These are phyloP conservation scores for Venusia cambrica DNA, from an alignment of 2,888 invertebrate genomes.

Conservation along the genomic window DNA sequence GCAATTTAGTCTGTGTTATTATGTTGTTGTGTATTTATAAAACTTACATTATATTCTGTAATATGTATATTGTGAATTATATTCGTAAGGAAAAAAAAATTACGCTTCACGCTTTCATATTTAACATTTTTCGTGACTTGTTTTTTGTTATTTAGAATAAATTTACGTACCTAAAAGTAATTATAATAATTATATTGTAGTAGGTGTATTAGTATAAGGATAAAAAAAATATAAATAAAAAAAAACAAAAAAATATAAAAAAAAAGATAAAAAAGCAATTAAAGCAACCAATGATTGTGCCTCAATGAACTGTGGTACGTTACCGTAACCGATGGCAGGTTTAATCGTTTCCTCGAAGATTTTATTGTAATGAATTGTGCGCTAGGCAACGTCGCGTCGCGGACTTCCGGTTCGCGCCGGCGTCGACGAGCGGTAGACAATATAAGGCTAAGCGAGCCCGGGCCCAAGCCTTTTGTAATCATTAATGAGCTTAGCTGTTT, in stretches of 20 bases:
- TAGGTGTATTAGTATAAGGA: slow-evolving; percentile 57
- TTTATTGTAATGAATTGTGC: slow-evolving; percentile 63
- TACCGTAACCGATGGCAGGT: slow-evolving; percentile 78
- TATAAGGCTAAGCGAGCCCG: slow-evolving; percentile 59
- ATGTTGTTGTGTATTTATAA: slow-evolving; percentile 80
- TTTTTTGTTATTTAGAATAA: slow-evolving; percentile 81
- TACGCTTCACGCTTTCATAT: slow-evolving; percentile 80
- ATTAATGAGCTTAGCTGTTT: slow-evolving; percentile 81
- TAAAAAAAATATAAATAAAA: slow-evolving; percentile 50
- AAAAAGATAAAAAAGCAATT: slow-evolving; percentile 69
- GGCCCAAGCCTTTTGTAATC: slow-evolving; percentile 75
- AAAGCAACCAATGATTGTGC: slow-evolving; percentile 81
- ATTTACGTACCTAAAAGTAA: slow-evolving; percentile 81
- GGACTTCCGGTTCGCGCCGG: slow-evolving; percentile 27
- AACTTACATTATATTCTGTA: slow-evolving; percentile 71
- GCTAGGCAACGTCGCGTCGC: slow-evolving; percentile 38
- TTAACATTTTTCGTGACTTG: slow-evolving; percentile 77
- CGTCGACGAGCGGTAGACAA: slow-evolving; percentile 55
- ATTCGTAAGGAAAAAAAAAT: slow-evolving; percentile 71
- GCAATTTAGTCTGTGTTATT: slow-evolving; percentile 81
- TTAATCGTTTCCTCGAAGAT: slow-evolving; percentile 67
- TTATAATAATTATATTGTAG: slow-evolving; percentile 77
- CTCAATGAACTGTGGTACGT: slow-evolving; percentile 81
- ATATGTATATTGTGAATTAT: slow-evolving; percentile 80
- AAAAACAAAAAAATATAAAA: slow-evolving; percentile 46